phyloP scores from a whole-genome alignment of 2,888 invertebrate species.

The Venustoraphidia nigricollis region DNA sequence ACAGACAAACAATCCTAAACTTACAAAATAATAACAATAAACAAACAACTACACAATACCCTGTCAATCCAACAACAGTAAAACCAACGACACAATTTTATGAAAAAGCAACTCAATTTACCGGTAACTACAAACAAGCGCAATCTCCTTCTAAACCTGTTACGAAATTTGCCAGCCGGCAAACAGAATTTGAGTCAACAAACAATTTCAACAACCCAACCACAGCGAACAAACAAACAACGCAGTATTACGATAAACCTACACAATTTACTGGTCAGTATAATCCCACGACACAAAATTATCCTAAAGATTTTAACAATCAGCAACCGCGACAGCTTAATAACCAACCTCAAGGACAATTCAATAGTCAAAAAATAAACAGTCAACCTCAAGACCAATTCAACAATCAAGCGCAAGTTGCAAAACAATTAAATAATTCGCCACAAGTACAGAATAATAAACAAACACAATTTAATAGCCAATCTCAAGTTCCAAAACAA shows the following conservation, averaged over 20 bases:
- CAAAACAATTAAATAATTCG: conserved; percentile 1
- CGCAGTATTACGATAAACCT: conserved; percentile 15
- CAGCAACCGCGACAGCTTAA: conserved; percentile 10
- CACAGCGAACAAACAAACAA: conserved; percentile 25
- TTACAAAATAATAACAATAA: conserved; percentile 3
- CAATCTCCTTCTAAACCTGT: conserved; percentile 17
- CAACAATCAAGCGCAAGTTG: too few species aligned
- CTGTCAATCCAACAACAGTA: conserved; percentile 7
- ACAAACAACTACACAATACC: conserved; percentile 7
- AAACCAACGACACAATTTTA: conserved; percentile 6
- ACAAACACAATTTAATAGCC: background rate
- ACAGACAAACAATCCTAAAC: background rate
- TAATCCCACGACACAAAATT: conserved; percentile 7
- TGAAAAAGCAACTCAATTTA: conserved; percentile 13
- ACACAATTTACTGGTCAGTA: conserved; percentile 8
- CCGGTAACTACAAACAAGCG: conserved; percentile 7
- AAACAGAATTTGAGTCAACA: conserved; percentile 26
- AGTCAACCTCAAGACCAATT: background rate
- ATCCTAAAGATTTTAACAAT: conserved; percentile 11
- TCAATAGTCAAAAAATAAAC: conserved; percentile 6
- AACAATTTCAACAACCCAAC: conserved; percentile 27
- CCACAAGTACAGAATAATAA: conserved; percentile 1
- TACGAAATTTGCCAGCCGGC: conserved; percentile 31
- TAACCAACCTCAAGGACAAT: conserved; percentile 11
- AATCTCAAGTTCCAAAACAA: background rate